A percentile compares a stretch with the other conserved stretches of the same genome.
These are phyloP conservation scores for Anagyrus pseudococci DNA, from an alignment of 2,888 invertebrate species.

Conservation along the genomic window DNA sequence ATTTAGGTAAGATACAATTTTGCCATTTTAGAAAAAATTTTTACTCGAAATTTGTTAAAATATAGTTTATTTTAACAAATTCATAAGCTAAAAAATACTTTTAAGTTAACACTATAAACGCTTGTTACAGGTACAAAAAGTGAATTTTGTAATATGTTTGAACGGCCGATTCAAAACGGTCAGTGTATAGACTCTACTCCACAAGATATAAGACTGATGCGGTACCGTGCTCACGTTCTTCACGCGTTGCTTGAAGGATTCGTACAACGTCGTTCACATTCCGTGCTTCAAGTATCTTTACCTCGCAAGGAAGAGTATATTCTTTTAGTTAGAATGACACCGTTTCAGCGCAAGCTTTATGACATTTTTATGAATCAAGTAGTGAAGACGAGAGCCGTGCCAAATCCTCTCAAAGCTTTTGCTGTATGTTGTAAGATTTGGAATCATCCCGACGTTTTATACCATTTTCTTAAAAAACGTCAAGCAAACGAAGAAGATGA, in stretches of 20 bases:
- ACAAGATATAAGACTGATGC: slow-evolving; percentile 91
- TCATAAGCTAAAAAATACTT: neutral
- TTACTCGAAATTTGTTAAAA: neutral
- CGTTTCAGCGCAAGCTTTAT: slow-evolving; percentile 89
- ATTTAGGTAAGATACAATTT: slow-evolving; percentile 70
- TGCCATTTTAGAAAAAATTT: neutral
- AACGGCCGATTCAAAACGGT: slow-evolving; percentile 97
- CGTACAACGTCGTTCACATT: slow-evolving; percentile 93
- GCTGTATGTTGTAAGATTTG: slow-evolving; percentile 98
- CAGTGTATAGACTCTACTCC: slow-evolving; percentile 97
- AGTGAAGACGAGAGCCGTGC: slow-evolving; percentile 82
- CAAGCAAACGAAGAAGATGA: slow-evolving; percentile 80
- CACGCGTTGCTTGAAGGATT: slow-evolving; percentile 95
- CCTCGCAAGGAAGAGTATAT: slow-evolving; percentile 97
- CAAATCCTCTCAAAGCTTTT: slow-evolving; percentile 96
- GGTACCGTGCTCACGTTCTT: slow-evolving; percentile 93
- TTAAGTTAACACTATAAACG: no score
- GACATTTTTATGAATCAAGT: slow-evolving; percentile 93
- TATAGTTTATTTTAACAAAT: neutral
- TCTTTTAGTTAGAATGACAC: slow-evolving; percentile 84
- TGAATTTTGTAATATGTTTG: slow-evolving; percentile 98
- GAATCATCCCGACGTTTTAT: slow-evolving; percentile 94
- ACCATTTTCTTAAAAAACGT: slow-evolving; percentile 84
- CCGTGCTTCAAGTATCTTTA: slow-evolving; percentile 88
- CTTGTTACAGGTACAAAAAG: slow-evolving; percentile 95